Base-by-base conservation (phyloP, 92 coral and sea anemone genomes). In the Anthopleura xanthogrammica region DNA sequence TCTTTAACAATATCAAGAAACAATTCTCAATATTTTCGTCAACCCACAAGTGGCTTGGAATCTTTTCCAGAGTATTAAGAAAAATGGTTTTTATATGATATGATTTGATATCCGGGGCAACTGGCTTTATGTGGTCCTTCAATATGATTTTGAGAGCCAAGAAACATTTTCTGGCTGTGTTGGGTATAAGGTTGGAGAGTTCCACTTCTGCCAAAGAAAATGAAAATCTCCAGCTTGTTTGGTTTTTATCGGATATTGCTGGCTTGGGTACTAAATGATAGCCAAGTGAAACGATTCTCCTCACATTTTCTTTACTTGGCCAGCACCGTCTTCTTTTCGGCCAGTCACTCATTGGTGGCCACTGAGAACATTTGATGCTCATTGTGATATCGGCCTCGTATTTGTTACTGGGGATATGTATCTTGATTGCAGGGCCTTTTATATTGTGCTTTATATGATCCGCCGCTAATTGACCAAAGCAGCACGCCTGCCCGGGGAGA, bases 171-270 rank as follows among this genome's bases (percentile, higher is more conserved):
- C 92, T 89, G 52, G 89, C 89, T 7, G 84, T 77, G 41, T 76
- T 82, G 23, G 83, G 88, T 16, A 85, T 76, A 52, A 81, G 86
- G 41, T 81, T 85, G 17, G 92, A 89, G 20, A 89, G 86, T 75
- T 89, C 89, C 7, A 86, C 82, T 70, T 86, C 92, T 62, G 92
- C 89, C 55, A 81, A 17, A 12, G 92, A 89, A 66, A 89, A 89
- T 13, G 92, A 89, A 72, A 85, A 89, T 60, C 92, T 76, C 92
- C 92, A 89, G 66, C 84, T 76, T 29, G 75, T 42, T 77, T 78
- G 43, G 41, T 60, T 43, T 60, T 81, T 20, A 43, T 89, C 84
- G 46, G 52, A 65, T 0, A 54, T 62, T n/a, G 83, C 79, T 70
- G 86, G 88, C 48, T 81, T 85, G 46, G 89, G 83, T 29, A 89